Conservation (phyloP, 2,888 invertebrate species). For the Melinaea marsaeus region DNA sequence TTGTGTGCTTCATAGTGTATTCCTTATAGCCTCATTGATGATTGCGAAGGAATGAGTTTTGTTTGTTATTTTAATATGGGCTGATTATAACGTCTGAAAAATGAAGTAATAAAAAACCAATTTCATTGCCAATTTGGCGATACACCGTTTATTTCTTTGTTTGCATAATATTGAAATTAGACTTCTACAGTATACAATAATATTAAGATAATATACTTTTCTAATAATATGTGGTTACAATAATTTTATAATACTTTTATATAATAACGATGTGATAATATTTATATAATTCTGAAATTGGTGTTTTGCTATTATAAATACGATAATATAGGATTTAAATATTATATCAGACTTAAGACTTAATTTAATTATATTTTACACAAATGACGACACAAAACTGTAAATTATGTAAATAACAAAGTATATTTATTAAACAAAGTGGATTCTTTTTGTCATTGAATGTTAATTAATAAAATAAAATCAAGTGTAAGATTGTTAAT, state of each 20-base stretch:
- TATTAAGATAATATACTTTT: slow-evolving; percentile 32
- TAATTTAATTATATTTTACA: too few species aligned
- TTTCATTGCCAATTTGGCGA: slow-evolving; percentile 49
- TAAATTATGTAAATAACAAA: too few species aligned
- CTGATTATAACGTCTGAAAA: not conserved
- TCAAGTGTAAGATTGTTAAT: too few species aligned
- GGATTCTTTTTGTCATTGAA: too few species aligned
- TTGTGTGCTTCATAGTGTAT: too few species aligned
- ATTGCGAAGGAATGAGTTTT: not conserved
- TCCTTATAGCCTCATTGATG: too few species aligned
- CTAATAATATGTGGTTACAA: slow-evolving; percentile 14
- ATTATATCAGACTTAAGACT: too few species aligned
- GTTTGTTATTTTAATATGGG: not conserved
- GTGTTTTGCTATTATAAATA: slow-evolving; percentile 15
- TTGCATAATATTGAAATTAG: slow-evolving; percentile 60
- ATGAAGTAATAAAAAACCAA: slow-evolving; percentile 32
- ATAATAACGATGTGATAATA: slow-evolving; percentile 14
- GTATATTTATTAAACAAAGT: too few species aligned
- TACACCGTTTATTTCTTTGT: slow-evolving; percentile 58
- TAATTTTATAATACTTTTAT: slow-evolving; percentile 12
- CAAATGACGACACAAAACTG: too few species aligned
- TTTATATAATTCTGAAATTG: slow-evolving; percentile 18
- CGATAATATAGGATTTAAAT: too few species aligned
- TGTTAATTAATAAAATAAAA: too few species aligned
- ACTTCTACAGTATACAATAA: slow-evolving; percentile 42